Percentiles rank a stretch among this genome's conserved stretches.
Evolutionary conservation across 2,113 vertebrate species (phyloP).

Genomic region (Formicarius rufipectus): DNA sequence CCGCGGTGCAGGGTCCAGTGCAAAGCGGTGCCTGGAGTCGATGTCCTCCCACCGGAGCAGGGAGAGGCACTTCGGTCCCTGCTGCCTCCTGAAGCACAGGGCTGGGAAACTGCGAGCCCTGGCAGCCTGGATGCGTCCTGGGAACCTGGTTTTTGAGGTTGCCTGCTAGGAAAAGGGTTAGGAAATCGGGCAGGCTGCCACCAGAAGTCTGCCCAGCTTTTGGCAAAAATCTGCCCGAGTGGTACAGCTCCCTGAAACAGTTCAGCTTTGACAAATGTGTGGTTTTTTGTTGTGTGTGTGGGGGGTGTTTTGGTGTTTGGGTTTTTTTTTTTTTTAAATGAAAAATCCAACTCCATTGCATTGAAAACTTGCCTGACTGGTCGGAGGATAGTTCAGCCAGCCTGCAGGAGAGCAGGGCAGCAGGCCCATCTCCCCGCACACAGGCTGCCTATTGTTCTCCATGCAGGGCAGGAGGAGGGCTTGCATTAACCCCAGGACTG

Average conservation of each 20-base stretch:
- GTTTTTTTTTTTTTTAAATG: not conserved
- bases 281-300: not conserved
- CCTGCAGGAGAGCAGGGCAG: not conserved
- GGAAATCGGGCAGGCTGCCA: slow-evolving; percentile 35
- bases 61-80: not conserved
- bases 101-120: not conserved
- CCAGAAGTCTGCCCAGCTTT: not conserved
- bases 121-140: not conserved
- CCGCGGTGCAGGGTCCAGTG: not conserved
- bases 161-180: slow-evolving; percentile 4
- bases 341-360: not conserved
- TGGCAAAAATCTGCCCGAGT: not conserved
- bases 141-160: not conserved
- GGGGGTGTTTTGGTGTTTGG: not conserved
- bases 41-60: not conserved
- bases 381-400: slow-evolving; percentile 2
- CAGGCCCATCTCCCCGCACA: not conserved
- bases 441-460: not conserved
- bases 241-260: not conserved
- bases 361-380: slow-evolving; percentile 8
- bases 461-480: not conserved
- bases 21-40: not conserved
- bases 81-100: not conserved
- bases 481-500: not conserved
- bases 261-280: slow-evolving; percentile 38